Evolutionary conservation across 2,113 vertebrate genomes (phyloP).

Genomic region (Urocolius indicus): DNA sequence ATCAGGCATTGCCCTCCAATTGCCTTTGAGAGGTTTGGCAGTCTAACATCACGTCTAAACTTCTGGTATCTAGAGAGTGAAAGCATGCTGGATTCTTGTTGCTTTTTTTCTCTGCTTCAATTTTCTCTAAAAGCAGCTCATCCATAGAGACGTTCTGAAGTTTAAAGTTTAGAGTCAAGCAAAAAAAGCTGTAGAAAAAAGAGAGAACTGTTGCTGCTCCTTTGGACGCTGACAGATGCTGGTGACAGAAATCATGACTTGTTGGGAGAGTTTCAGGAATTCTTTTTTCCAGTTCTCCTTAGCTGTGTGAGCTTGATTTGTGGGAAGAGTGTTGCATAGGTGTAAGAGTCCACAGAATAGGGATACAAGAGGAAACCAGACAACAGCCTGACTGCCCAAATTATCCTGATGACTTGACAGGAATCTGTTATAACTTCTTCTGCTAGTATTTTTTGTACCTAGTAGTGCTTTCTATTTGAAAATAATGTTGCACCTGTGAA

Average conservation of each 20-base stretch:
- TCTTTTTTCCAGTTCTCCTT: background rate
- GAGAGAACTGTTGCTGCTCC: background rate
- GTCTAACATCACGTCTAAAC: background rate
- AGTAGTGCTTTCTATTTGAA: background rate
- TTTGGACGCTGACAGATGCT: background rate
- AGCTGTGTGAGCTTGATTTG: background rate
- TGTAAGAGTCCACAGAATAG: background rate
- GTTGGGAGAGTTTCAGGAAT: background rate
- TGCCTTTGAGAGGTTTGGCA: background rate
- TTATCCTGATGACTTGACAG: background rate
- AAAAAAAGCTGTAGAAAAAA: background rate
- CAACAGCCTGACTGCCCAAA: background rate
- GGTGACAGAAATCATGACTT: background rate
- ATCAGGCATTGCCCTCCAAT: background rate
- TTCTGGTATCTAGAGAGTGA: background rate
- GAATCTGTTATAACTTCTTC: background rate
- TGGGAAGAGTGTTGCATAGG: background rate
- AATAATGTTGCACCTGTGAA: background rate
- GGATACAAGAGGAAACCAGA: background rate
- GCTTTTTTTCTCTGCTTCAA: background rate
- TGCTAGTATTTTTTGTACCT: background rate
- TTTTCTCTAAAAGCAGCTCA: background rate
- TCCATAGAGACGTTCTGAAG: background rate
- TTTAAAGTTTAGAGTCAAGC: background rate
- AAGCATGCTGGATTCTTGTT: background rate